Evolutionary conservation across 92 coral and sea anemone species (phyloP).

Genomic region (Umimayanthus chanpuru): DNA sequence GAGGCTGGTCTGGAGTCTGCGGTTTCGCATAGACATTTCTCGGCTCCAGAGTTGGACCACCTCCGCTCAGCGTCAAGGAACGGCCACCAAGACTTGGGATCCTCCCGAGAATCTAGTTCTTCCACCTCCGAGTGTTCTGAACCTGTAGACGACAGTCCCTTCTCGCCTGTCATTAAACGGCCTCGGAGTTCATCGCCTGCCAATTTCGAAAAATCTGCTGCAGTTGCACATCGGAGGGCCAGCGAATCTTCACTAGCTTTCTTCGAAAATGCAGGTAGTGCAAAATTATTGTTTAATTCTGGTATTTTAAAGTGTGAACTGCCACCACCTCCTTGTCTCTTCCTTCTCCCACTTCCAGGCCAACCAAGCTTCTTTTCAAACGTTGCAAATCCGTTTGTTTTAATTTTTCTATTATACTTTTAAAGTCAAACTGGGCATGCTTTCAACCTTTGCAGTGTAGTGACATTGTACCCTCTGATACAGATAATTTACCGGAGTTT

Average conservation of each 20-base stretch:
- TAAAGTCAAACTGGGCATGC: neutral
- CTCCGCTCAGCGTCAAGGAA: slow-evolving; percentile 55
- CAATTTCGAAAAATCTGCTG: slow-evolving; percentile 37
- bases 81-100: slow-evolving; percentile 60
- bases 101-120: slow-evolving; percentile 66
- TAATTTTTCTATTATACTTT: no score
- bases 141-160: slow-evolving; percentile 73
- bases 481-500: neutral
- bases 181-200: slow-evolving; percentile 88
- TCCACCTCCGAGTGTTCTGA: slow-evolving; percentile 89
- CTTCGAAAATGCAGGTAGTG: slow-evolving; percentile 49
- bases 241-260: slow-evolving; percentile 48
- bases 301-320: neutral
- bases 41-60: slow-evolving; percentile 71
- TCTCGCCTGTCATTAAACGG: slow-evolving; percentile 72
- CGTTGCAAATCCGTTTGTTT: neutral
- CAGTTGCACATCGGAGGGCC: slow-evolving; percentile 38
- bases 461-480: neutral
- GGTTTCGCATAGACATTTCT: slow-evolving; percentile 64
- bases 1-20: slow-evolving; percentile 63
- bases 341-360: neutral
- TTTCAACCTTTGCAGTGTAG: neutral
- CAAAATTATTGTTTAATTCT: neutral
- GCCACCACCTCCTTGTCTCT: neutral
- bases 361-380: neutral